Evolutionary conservation across 2,888 invertebrate species (phyloP).

Genomic region (Tetragonisca angustula): DNA sequence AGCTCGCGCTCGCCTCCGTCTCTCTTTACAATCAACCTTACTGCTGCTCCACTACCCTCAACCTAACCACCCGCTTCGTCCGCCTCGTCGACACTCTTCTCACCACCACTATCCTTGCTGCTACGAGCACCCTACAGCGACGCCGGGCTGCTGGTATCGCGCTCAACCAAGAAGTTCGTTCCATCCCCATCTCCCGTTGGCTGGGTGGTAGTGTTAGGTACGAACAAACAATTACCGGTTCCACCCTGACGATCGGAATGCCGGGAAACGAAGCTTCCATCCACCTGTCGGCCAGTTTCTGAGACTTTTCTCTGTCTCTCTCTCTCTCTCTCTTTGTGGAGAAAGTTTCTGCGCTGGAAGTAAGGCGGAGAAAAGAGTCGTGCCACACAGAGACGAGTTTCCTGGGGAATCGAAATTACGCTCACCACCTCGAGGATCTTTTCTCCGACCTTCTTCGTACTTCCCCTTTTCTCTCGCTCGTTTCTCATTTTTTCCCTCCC

Average conservation of each 20-base stretch:
- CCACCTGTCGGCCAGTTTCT: slow-evolving; percentile 71
- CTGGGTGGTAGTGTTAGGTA: slow-evolving; percentile 63
- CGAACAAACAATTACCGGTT: slow-evolving; percentile 78
- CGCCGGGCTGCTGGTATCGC: background rate
- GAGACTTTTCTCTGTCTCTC: slow-evolving; percentile 52
- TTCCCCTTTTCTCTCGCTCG: background rate
- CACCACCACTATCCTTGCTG: slow-evolving; percentile 40
- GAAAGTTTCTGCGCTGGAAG: slow-evolving; percentile 62
- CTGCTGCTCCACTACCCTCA: slow-evolving; percentile 72
- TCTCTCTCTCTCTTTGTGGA: background rate
- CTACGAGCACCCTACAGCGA: background rate
- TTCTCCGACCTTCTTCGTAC: background rate
- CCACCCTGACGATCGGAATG: slow-evolving; percentile 75
- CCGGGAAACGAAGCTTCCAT: slow-evolving; percentile 74
- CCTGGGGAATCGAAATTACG: slow-evolving; percentile 67
- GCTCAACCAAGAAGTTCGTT: slow-evolving; percentile 29
- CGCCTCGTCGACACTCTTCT: slow-evolving; percentile 50
- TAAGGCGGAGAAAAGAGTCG: slow-evolving; percentile 9
- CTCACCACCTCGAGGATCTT: slow-evolving; percentile 30
- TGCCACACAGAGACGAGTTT: slow-evolving; percentile 33
- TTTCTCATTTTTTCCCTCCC: background rate
- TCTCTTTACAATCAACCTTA: slow-evolving; percentile 80
- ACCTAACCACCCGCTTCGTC: slow-evolving; percentile 60
- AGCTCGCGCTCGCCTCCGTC: slow-evolving; percentile 59
- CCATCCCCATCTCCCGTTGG: slow-evolving; percentile 60